phyloP scores from a whole-genome alignment of 2,113 vertebrate species.

The Cavia porcellus region DNA sequence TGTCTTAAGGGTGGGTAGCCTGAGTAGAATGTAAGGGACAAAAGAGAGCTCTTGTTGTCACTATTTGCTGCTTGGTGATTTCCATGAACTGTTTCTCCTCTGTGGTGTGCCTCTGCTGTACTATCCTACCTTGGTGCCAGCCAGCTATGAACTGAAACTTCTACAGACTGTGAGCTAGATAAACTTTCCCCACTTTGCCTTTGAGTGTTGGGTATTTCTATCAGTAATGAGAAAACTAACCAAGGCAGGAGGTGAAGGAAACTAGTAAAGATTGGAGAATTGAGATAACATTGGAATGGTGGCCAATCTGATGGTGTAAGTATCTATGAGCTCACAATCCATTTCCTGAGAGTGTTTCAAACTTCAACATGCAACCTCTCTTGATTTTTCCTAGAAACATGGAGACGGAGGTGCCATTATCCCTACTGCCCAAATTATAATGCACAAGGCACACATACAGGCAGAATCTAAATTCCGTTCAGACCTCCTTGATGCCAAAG shows the following conservation, averaged over 20 bases:
- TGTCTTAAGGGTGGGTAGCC: background rate
- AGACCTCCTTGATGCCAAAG: background rate
- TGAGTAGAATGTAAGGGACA: background rate
- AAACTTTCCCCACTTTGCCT: background rate
- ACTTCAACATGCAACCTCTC: background rate
- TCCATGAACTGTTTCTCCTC: background rate
- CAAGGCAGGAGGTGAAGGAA: background rate
- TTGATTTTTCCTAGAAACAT: background rate
- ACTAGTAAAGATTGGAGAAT: background rate
- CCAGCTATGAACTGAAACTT: background rate
- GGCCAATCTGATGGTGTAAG: background rate
- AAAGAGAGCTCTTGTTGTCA: background rate
- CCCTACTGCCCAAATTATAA: background rate
- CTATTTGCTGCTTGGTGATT: background rate
- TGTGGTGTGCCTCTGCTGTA: background rate
- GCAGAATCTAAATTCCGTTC: background rate
- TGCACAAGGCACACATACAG: background rate
- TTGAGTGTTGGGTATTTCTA: background rate
- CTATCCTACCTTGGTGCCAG: background rate
- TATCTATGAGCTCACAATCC: background rate
- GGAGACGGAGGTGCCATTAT: background rate
- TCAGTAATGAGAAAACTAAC: background rate
- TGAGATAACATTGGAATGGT: constrained; percentile 10
- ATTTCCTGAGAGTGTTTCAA: background rate
- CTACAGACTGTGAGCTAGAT: background rate